These are phyloP conservation scores for Pseudotriccus pelzelni DNA, from an alignment of 2,797 vertebrate genomes.

Conservation along the genomic window DNA sequence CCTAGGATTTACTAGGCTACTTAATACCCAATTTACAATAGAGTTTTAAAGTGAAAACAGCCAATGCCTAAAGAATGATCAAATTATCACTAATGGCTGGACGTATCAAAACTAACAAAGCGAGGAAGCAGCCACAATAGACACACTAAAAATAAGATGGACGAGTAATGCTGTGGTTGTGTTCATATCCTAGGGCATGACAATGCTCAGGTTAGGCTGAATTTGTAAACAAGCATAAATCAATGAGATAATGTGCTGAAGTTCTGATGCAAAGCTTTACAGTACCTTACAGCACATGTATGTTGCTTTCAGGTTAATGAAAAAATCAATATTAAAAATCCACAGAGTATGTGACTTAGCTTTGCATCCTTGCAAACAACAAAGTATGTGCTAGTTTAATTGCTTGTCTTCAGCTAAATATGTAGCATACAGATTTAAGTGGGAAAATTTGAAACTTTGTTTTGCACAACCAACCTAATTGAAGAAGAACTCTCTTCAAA, in stretches of 20 bases:
- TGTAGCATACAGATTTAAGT: not conserved
- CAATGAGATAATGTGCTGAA: not conserved
- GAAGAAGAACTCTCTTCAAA: not conserved
- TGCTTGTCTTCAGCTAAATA: not conserved
- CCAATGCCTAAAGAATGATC: not conserved
- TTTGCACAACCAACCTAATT: not conserved
- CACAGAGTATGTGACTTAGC: not conserved
- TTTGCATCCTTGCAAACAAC: not conserved
- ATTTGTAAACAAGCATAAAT: not conserved
- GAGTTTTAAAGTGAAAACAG: not conserved
- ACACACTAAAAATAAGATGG: not conserved
- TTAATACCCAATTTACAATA: not conserved
- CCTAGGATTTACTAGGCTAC: not conserved
- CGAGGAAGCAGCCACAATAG: not conserved
- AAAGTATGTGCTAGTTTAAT: not conserved
- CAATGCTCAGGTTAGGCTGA: not conserved
- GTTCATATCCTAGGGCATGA: not conserved
- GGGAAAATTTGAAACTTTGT: not conserved
- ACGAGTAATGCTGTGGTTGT: not conserved
- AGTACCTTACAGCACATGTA: not conserved
- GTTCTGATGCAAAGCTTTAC: not conserved
- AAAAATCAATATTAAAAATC: not conserved
- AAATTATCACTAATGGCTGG: not conserved
- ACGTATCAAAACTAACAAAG: not conserved
- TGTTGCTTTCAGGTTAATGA: not conserved